Evolutionary conservation across 2,888 invertebrate genomes (phyloP), one percentile per base, ranked within the genome.

Genomic region (Blastobasis lacticolella): DNA sequence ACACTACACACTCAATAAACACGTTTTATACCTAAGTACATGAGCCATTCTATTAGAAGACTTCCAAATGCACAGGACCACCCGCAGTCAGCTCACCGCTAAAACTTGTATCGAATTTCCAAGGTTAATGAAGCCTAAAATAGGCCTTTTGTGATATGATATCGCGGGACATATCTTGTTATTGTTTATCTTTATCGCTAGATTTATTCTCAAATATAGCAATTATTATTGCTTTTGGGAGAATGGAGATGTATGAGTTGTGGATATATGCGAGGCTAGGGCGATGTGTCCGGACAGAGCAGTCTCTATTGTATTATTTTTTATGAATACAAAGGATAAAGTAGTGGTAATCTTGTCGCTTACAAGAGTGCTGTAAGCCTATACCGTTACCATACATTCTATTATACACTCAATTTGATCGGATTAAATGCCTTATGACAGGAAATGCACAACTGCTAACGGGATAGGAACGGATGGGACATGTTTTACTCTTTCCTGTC

Each of bases 1-100:
- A 23, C 23, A 23, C 23, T 23, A 23, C 23, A 23, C 23, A 23
- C 23, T 23, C 23, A 2, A 23, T 3, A 23, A 23, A 23, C 23
- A 23, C 3, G 23, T 23, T 1, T 23, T 3, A 23, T 23, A 23
- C 23, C 1, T 23, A 23, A 23, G 23, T 23, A 23, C 3, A 23
- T 23, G 23, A 23, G 23, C 23, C 23, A 23, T 23, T 2, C 23
- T 2, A 23, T 23, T 23, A 23, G 74, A 75, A 74, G 74, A 70
- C 66, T 58, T 52, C 52, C 54, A 51, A 54, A 57, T 51, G 60
- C 62, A 65, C 62, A 61, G 58, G 84, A 80, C 84, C 84, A 84
- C 84, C 82, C 82, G 73, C 67, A 58, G 62, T 23, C 23, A 23
- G 23, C 23, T 23, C 23, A 23, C 23, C 23, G 23, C 23, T 23